These are phyloP conservation scores for Lepidurus apus DNA, from an alignment of 1,140 invertebrate species.

Conservation along the genomic window DNA sequence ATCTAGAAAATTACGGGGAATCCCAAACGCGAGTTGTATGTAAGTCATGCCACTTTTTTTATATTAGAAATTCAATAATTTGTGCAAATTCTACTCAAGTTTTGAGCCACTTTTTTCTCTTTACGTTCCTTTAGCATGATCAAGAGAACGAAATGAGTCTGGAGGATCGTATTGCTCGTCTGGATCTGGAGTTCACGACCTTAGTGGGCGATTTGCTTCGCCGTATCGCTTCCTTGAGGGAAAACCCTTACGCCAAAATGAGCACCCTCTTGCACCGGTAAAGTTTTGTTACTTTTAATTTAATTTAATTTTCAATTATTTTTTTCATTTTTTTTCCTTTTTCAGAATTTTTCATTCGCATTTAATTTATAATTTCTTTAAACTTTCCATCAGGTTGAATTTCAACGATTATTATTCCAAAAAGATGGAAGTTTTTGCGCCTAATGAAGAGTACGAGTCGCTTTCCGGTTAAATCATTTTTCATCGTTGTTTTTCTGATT, in stretches of 20 bases:
- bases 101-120: no score
- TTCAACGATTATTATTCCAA: not conserved
- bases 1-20: no score
- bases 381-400: not conserved
- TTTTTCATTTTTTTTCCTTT: not conserved
- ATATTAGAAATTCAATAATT: no score
- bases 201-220: not conserved
- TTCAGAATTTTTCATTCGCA: not conserved
- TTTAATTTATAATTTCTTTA: not conserved
- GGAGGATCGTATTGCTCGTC: constrained; percentile 3
- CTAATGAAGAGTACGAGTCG: not conserved
- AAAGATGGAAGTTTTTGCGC: not conserved
- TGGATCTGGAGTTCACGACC: constrained; percentile 14
- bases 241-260: constrained; percentile 15
- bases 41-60: no score
- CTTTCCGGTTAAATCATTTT: not conserved
- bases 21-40: no score
- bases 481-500: not conserved
- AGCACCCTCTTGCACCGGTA: constrained; percentile 4
- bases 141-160: not conserved
- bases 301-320: not conserved
- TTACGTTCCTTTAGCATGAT: not conserved
- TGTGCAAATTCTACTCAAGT: no score
- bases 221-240: not conserved
- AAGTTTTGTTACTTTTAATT: not conserved